Conservation (phyloP, 2,888 invertebrate genomes). For the Aphelenchoides bicaudatus region DNA sequence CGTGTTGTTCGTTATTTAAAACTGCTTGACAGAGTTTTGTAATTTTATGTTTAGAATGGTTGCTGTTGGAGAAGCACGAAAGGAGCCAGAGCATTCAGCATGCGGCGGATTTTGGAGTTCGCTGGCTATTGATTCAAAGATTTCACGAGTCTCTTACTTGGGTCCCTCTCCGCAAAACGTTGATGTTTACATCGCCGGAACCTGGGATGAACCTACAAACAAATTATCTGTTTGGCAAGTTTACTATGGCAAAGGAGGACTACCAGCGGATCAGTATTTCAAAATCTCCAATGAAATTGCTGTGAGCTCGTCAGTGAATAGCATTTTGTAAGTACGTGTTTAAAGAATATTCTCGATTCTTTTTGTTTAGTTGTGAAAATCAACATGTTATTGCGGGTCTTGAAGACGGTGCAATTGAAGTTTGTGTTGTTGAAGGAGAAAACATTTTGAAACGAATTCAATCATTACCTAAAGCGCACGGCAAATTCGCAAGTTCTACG, state of each 20-base stretch:
- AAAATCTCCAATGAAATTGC: background rate
- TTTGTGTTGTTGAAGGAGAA: background rate
- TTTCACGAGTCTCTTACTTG: background rate
- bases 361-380: too few species aligned
- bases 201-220: constrained; percentile 13
- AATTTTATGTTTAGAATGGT: too few species aligned
- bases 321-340: constrained; percentile 16
- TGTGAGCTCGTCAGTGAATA: constrained; percentile 2
- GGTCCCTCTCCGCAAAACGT: background rate
- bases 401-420: constrained; percentile 15
- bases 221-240: constrained; percentile 2
- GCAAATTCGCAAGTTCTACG: constrained; percentile 24
- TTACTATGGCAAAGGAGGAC: background rate
- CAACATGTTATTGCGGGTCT: constrained; percentile 12
- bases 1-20: too few species aligned
- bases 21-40: too few species aligned
- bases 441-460: background rate
- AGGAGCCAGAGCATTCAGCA: too few species aligned
- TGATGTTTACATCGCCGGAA: constrained; percentile 3
- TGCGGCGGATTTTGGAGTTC: too few species aligned
- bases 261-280: constrained; percentile 11
- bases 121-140: constrained; percentile 13
- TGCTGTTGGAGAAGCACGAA: too few species aligned
- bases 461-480: constrained; percentile 15
- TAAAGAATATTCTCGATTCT: constrained; percentile 2